Percentiles rank a stretch among this genome's conserved stretches.
phyloP scores from a whole-genome alignment of 2,113 vertebrate species.

The Henicopernis longicauda region DNA sequence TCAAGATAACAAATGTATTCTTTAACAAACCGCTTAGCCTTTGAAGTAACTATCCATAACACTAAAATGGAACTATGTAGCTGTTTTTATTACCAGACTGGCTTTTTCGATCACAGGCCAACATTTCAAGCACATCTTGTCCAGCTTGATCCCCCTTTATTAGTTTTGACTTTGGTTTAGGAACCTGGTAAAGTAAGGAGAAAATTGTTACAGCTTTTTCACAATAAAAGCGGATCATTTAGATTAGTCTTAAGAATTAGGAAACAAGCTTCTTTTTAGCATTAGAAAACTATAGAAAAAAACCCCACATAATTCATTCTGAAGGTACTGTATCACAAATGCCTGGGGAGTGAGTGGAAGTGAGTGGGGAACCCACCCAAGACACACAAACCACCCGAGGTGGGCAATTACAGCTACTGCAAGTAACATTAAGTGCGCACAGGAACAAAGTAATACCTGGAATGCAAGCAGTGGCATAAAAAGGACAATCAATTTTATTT shows the following conservation, averaged over 20 bases:
- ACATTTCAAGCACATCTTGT: slow-evolving; percentile 79
- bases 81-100: slow-evolving; percentile 81
- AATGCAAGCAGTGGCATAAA: background rate
- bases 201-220: background rate
- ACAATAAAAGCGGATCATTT: background rate
- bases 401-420: background rate
- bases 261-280: background rate
- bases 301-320: background rate
- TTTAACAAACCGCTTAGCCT: background rate
- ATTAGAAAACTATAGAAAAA: background rate
- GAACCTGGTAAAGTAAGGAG: slow-evolving; percentile 73
- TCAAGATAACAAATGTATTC: background rate
- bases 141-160: slow-evolving; percentile 81
- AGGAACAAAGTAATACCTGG: background rate
- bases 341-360: too few relatives aligned
- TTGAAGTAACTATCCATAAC: background rate
- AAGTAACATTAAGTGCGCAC: background rate
- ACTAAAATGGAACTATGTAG: background rate
- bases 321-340: background rate
- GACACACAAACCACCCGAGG: background rate
- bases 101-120: slow-evolving; percentile 91
- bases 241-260: background rate
- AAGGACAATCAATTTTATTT: background rate
- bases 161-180: slow-evolving; percentile 86
- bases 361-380: background rate